phyloP scores from a whole-genome alignment of 2,888 invertebrate genomes.

The Tetragnatha montana region DNA sequence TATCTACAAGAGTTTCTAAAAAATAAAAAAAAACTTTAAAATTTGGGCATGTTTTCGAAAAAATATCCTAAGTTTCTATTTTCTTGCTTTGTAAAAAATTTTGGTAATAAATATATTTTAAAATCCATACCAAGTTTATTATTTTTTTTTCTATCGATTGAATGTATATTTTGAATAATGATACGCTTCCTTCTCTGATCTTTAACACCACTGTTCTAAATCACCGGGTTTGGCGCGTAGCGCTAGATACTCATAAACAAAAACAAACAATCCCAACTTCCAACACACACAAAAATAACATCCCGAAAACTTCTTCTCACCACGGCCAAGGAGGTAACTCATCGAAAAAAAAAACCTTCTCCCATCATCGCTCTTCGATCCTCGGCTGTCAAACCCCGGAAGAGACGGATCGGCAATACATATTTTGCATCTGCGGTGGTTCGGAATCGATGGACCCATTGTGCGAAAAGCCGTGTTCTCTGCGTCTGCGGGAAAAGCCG shows the following conservation, averaged over 20 bases:
- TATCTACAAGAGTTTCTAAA: no score
- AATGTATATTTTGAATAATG: neutral
- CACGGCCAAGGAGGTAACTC: neutral
- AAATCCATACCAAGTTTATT: neutral
- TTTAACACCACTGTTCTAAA: no score
- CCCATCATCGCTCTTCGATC: slow-evolving; percentile 39
- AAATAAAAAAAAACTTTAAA: no score
- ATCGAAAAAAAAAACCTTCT: slow-evolving; percentile 23
- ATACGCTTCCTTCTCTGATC: no score
- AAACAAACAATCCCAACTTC: neutral
- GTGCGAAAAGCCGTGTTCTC: slow-evolving; percentile 21
- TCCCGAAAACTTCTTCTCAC: neutral
- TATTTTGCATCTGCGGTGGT: slow-evolving; percentile 25
- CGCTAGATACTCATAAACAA: neutral
- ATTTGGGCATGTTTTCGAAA: no score
- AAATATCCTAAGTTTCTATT: no score
- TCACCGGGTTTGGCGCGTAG: no score
- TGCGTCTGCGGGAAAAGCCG: neutral
- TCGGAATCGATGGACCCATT: slow-evolving; percentile 46
- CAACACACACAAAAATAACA: no score
- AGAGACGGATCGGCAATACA: slow-evolving; percentile 28
- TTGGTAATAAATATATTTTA: no score
- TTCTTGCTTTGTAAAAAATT: no score
- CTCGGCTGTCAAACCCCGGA: slow-evolving; percentile 50
- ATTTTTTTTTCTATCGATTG: neutral